Evolutionary conservation across 2,888 invertebrate species (phyloP), one percentile per base, ranked within the genome.

Genomic region (Cynaeus angustus): DNA sequence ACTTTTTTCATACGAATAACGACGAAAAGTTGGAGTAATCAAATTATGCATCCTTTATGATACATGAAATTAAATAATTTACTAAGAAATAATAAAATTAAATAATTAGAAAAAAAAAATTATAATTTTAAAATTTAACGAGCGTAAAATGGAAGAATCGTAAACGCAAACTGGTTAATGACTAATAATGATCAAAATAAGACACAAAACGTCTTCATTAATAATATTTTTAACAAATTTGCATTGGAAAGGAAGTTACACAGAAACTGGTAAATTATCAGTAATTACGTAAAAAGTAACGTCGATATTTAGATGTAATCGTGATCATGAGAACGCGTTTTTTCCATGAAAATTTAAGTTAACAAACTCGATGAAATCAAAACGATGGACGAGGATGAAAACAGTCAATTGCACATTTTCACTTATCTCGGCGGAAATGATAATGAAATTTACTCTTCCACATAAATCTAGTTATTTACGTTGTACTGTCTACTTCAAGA

Each of bases 391-490:
- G 33, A 8, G 6, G 43, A 21, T 13, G 10, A 43, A 58, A 37
- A 50, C 7, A 14, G 37, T 48, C 37, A 38, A 38, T 37, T 61
- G 21, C 14, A 50, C n/a, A 61, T 61, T 50, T 59, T 48, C 48
- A 48, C 48, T 48, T 61, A 6, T 12, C 37, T 26, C 13, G 13
- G 38, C 48, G 48, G 61, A 50, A 61, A 61, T 33, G 48, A 50
- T 61, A 61, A 61, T 61, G 61, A 50, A 59, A 61, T 61, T 61
- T 14, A 48, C 26, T 61, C 48, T 50, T 61, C 61, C 48, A 50
- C 61, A 50, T 61, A 61, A 61, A 61, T 61, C 61, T 50, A 61
- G 21, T 50, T 61, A 50, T 61, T 61, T 61, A 50, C 50, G 61
- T 61, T 50, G 48, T 48, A 48, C 61, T 38, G 61, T 61, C 61